Evolutionary conservation across 2,888 invertebrate genomes (phyloP).

Genomic region (Macropis europaea): DNA sequence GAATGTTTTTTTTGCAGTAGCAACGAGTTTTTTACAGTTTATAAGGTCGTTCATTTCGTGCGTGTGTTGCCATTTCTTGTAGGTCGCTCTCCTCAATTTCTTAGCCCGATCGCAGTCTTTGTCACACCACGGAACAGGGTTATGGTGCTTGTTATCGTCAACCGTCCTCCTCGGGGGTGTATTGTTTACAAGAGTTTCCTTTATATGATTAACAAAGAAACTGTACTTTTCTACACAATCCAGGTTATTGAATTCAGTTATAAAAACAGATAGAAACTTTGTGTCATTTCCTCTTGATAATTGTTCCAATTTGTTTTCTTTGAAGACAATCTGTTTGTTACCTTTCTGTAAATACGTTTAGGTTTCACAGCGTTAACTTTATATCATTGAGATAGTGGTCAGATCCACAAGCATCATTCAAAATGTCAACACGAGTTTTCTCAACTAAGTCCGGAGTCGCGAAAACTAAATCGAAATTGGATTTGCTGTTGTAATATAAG

Average conservation of each 20-base stretch:
- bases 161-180: neutral
- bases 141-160: neutral
- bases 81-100: neutral
- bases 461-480: neutral
- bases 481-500: neutral
- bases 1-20: neutral
- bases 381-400: neutral
- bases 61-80: conserved; percentile 2
- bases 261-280: neutral
- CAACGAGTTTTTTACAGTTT: neutral
- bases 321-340: neutral
- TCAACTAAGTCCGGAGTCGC: neutral
- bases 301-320: neutral
- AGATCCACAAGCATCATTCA: neutral
- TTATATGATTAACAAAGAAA: neutral
- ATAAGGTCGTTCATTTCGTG: neutral
- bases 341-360: neutral
- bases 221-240: conserved; percentile 3
- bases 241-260: neutral
- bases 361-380: neutral
- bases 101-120: neutral
- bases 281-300: neutral
- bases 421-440: neutral
- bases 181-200: neutral
- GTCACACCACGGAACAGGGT: conserved; percentile 2